Evolutionary conservation across 1,140 invertebrate species (phyloP), one percentile per base, ranked within the genome.

Genomic region (Euura lappo): DNA sequence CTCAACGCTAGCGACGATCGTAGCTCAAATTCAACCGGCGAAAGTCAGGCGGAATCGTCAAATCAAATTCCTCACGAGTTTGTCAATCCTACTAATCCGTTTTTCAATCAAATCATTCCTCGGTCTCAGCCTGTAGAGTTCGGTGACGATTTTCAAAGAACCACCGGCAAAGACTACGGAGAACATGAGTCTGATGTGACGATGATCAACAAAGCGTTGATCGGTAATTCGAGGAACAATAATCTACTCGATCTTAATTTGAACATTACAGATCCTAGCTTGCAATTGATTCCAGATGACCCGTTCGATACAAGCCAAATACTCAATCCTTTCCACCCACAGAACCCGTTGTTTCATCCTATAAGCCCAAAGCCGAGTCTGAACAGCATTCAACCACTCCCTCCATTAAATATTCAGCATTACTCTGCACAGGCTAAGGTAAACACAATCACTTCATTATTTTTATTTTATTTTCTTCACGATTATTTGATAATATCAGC

Each of bases 261-360:
- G 45, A 47, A 45, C 42, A 4, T 45, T 47, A 4, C n/a, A 45
- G 69, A 70, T 44, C 28, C 28, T 42, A 46, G n/a, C 45, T 44
- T 10, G 28, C 28, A 47, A 45, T 44, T 13, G 11, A 47, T 44
- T 44, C 7, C 45, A 3, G 74, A 72, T 44, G 83, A 86, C 78
- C 84, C 84, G 42, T 85, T 86, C 45, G 83, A 85, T 60, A 86
- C 83, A 2, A 85, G 82, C 71, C 79, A 75, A 75, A 75, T 83
- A 6, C 73, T 83, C 8, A 81, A 74, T 75, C 80, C 80, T 47
- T 74, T 78, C 64, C 78, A 77, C 72, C 71, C 81, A 68, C 77
- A 78, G 68, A 75, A 77, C 65, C 68, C 79, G 13, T 44, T 80
- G 43, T 79, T 80, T 70, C 72, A 77, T 72, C 69, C 77, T 47